Evolutionary conservation across 2,797 vertebrate genomes (phyloP), one percentile per base, ranked within the genome.

Genomic region (Protonibea diacanthus): DNA sequence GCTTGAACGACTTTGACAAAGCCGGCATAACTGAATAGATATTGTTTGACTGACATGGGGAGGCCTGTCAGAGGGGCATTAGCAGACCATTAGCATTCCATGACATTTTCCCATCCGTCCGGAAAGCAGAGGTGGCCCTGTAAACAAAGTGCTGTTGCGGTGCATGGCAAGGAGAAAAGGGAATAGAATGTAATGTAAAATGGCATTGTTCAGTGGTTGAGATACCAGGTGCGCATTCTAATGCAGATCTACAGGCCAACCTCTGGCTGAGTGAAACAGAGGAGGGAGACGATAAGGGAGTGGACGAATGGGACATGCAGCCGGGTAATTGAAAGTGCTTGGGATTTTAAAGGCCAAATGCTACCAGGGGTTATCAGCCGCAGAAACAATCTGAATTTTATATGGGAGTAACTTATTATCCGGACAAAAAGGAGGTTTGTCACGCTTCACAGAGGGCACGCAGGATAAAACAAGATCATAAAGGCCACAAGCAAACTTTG

Each of bases 321-420:
- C 83, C 70, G 74, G 80, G 89, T 92, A 91, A 94, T 92, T 93
- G 91, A 92, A 93, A 91, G 92, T 88, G 89, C 85, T 82, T 44
- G 62, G 87, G 89, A 89, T 91, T 94, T 92, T 92, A 93, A 94
- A 94, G 93, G 92, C 91, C 92, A 93, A 91, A 93, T 78, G 83
- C 89, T 85, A 91, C 88, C 80, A 81, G 80, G 63, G 92, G 89
- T 94, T 93, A 94, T 93, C 92, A 72, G 91, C 88, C 17, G 76
- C 80, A 80, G 85, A 92, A 93, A 93, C 92, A 91, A 92, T 92
- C 85, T 70, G 84, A 89, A 91, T 87, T 87, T 91, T 91, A 90
- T 88, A 92, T 88, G 80, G 83, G 44, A 76, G 79, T 73, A 86
- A 92, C 90, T 92, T 91, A 91, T 93, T 91, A 91, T 91, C 82